A percentile compares a stretch with the other conserved stretches of the same genome.
phyloP scores from a whole-genome alignment of 1,140 invertebrate genomes.

The Nixonia krombeini region DNA sequence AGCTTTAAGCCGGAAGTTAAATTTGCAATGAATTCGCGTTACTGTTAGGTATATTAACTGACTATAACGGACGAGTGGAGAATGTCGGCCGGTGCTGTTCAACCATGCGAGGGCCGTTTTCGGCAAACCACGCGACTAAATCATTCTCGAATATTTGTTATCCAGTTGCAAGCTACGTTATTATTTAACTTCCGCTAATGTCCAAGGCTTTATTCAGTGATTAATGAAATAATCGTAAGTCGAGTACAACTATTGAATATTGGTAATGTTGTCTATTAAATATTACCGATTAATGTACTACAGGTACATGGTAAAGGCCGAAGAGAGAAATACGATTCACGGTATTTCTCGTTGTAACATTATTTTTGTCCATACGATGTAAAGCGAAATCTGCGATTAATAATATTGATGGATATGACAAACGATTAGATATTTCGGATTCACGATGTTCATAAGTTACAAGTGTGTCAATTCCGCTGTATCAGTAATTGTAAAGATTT shows the following conservation, averaged over 20 bases:
- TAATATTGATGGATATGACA: too few species aligned
- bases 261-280: conserved; percentile 45
- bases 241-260: conserved; percentile 41
- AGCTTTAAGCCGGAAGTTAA: conserved; percentile 30
- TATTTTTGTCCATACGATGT: too few species aligned
- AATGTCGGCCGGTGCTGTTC: conserved; percentile 2
- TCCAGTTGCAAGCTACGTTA: conserved; percentile 61
- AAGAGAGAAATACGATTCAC: too few species aligned
- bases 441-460: too few species aligned
- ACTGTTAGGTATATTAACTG: conserved; percentile 22
- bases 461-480: too few species aligned
- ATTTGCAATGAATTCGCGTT: conserved; percentile 33
- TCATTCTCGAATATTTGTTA: conserved; percentile 60
- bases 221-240: conserved; percentile 38
- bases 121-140: conserved; percentile 54
- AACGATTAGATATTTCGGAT: too few species aligned
- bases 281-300: conserved; percentile 35
- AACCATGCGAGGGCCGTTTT: conserved; percentile 33
- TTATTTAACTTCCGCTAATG: conserved; percentile 56
- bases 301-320: too few species aligned
- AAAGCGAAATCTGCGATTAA: too few species aligned
- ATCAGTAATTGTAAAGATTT: too few species aligned
- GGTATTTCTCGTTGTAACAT: too few species aligned
- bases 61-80: conserved; percentile 22
- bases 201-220: conserved; percentile 33